Conservation (phyloP, 2,888 invertebrate genomes). For the Argyra leucocephala region DNA sequence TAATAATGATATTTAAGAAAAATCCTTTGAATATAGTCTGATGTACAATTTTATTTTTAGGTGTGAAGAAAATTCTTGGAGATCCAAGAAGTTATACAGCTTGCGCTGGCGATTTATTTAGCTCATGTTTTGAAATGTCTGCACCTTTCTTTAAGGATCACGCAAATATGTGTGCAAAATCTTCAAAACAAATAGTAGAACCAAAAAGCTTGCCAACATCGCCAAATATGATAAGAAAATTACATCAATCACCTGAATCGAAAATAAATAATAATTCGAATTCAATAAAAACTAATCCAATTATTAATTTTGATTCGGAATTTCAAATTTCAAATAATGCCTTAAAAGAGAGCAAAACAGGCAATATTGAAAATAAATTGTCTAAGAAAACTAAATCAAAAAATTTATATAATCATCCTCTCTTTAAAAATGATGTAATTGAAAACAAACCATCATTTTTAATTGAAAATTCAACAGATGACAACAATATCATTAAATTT, state of each 20-base stretch:
- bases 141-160: conserved; percentile 52
- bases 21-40: no score
- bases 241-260: conserved; percentile 14
- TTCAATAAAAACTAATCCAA: background rate
- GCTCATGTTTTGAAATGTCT: conserved; percentile 67
- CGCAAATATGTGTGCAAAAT: conserved; percentile 31
- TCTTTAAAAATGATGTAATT: background rate
- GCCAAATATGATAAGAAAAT: conserved; percentile 44
- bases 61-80: conserved; percentile 73
- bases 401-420: background rate
- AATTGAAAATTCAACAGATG: conserved; percentile 17
- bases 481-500: background rate
- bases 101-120: conserved; percentile 53
- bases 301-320: background rate
- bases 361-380: background rate
- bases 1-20: background rate
- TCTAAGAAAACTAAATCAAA: background rate
- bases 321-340: background rate
- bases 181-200: conserved; percentile 29
- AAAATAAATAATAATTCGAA: background rate
- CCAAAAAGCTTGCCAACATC: conserved; percentile 48
- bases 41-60: background rate
- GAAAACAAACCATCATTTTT: background rate
- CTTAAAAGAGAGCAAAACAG: background rate
- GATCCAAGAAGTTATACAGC: conserved; percentile 45